Evolutionary conservation across 2,797 vertebrate species (phyloP).

Genomic region (Peromyscus attwateri): DNA sequence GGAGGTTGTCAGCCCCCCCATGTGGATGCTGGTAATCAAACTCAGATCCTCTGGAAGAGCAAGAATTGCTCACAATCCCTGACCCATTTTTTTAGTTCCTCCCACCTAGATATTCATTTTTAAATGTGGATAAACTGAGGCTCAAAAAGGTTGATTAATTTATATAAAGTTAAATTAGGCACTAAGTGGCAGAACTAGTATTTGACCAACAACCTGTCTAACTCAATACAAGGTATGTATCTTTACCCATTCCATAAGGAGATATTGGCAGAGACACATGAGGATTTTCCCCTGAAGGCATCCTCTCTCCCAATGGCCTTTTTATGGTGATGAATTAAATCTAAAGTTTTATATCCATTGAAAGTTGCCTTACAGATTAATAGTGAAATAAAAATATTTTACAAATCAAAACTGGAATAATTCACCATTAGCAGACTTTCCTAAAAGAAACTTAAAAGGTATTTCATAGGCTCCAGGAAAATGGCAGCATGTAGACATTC

Average conservation of each 20-base stretch:
- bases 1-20: not conserved
- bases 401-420: conserved; percentile 39
- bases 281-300: not conserved
- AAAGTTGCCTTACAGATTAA: conserved; percentile 6
- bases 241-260: not conserved
- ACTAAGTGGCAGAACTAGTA: conserved; percentile 28
- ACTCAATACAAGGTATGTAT: not conserved
- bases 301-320: conserved; percentile 6
- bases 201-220: not conserved
- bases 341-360: not conserved
- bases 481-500: not conserved
- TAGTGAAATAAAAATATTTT: not conserved
- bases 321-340: not conserved
- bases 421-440: not conserved
- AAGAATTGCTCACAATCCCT: not conserved
- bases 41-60: not conserved
- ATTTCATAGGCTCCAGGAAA: not conserved
- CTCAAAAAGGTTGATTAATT: not conserved
- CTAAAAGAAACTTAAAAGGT: conserved; percentile 31
- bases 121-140: not conserved
- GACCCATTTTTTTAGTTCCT: not conserved
- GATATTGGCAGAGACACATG: not conserved
- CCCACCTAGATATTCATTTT: not conserved
- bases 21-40: not conserved
- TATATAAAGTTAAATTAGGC: not conserved